Base-by-base conservation (phyloP, 2,797 vertebrate genomes). In the Neoniphon sammara region DNA sequence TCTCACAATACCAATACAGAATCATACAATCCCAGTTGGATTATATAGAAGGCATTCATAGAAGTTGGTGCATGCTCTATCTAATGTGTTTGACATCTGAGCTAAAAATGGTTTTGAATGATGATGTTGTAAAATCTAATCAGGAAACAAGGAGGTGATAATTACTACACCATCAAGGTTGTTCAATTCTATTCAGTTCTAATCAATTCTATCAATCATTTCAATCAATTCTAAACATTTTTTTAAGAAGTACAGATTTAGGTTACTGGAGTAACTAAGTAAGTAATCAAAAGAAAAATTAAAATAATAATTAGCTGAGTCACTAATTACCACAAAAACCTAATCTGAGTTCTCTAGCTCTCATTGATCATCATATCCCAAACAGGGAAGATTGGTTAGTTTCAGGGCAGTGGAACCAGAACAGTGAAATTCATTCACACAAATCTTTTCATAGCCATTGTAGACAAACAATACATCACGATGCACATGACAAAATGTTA, bases 401-500 rank as follows among this genome's bases (percentile, higher is more conserved):
- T 76, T 72, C 46, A 62, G 46, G 15, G 23, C 46, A 67, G 11
- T 46, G 27, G 18, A 80, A 21, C 59, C 9, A 2, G 58, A 66
- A 61, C 61, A 61, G 36, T 63, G n/a, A 60, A 73, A 87, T 77
- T 78, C 68, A 83, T 63, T 60, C 50, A 80, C 58, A 75, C 20
- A 1, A 15, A 80, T 68, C 7, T 20, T 74, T 60, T 27, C 42
- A 56, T 44, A 23, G 11, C 25, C 3, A 82, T 56, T 70, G 47
- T 46, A 60, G 56, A 80, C 73, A 70, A 81, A 65, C 47, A 31
- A 49, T 5, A 58, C 42, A 77, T 57, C 67, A 87, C 75, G 80
- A 84, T 59, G 34, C 85, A 81, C 54, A 58, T 50, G 61, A 84
- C 80, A 84, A 67, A 75, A 64, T 57, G 55, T 62, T 65, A 14